phyloP scores from a whole-genome alignment of 2,888 invertebrate genomes.

The Orthonevra nobilis region DNA sequence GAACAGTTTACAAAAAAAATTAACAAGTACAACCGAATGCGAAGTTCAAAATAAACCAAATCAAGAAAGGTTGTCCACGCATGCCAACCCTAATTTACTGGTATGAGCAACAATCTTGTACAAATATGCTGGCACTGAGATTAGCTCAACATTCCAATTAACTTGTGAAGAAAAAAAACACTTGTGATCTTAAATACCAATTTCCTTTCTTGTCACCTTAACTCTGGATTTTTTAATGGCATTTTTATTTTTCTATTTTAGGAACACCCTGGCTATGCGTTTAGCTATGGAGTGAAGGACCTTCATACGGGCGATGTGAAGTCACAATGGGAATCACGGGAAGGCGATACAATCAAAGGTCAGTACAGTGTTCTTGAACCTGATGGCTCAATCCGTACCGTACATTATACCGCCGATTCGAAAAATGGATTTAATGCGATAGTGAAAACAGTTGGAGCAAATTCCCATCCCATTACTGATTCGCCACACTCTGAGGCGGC shows the following conservation, averaged over 20 bases:
- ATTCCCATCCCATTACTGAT: conserved; percentile 78
- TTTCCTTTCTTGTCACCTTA: too few relatives aligned
- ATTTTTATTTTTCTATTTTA: conserved; percentile 71
- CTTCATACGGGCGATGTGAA: conserved; percentile 82
- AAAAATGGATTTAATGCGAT: conserved; percentile 82
- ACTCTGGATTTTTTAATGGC: too few relatives aligned
- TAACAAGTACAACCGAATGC: too few relatives aligned
- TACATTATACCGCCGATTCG: conserved; percentile 82
- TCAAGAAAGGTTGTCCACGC: too few relatives aligned
- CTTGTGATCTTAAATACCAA: too few relatives aligned
- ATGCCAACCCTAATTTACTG: too few relatives aligned
- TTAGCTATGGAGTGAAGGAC: conserved; percentile 83
- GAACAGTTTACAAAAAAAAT: too few relatives aligned
- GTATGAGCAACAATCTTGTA: too few relatives aligned
- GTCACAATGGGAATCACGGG: conserved; percentile 83
- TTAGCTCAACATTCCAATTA: too few relatives aligned
- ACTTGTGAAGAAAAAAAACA: too few relatives aligned
- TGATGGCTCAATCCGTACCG: conserved; percentile 83
- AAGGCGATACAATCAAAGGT: conserved; percentile 81
- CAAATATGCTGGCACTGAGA: too few relatives aligned
- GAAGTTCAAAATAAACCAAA: too few relatives aligned
- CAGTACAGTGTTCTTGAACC: conserved; percentile 85
- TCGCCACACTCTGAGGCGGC: conserved; percentile 74
- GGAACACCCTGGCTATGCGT: conserved; percentile 82
- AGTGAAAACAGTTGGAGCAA: conserved; percentile 81